phyloP scores from a whole-genome alignment of 2,888 invertebrate species.

The Drosophila multiciliata region DNA sequence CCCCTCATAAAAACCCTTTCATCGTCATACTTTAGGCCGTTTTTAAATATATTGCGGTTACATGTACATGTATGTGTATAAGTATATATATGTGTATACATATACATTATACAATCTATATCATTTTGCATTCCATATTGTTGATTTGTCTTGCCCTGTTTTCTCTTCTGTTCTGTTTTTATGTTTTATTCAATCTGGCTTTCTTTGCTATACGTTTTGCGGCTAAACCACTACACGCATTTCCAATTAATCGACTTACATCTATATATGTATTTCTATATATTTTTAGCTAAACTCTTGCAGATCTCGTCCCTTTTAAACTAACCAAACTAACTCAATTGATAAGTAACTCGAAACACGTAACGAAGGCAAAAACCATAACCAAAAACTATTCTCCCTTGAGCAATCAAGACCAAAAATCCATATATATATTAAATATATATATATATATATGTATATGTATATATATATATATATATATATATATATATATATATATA shows the following conservation, averaged over 20 bases:
- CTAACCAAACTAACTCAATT: conserved; percentile 38
- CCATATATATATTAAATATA: not conserved
- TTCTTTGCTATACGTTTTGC: conserved; percentile 35
- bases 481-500: conserved; percentile 3
- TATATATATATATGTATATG: conserved; percentile 3
- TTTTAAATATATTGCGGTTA: not conserved
- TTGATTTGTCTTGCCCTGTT: conserved; percentile 14
- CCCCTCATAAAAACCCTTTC: not conserved
- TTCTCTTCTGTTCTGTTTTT: conserved; percentile 11
- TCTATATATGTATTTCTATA: conserved; percentile 66
- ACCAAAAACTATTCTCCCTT: conserved; percentile 15
- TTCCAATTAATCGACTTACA: conserved; percentile 65
- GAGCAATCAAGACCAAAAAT: conserved; percentile 39
- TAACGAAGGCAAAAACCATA: conserved; percentile 28
- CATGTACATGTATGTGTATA: not conserved
- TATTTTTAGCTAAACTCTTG: conserved; percentile 82
- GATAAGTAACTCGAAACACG: conserved; percentile 28
- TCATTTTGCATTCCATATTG: conserved; percentile 19
- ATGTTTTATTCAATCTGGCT: conserved; percentile 22
- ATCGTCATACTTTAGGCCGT: not conserved
- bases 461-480: not conserved
- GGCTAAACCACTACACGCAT: conserved; percentile 51
- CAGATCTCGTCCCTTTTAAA: conserved; percentile 70
- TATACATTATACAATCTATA: not conserved
- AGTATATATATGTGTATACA: not conserved